Evolutionary conservation across 2,888 invertebrate species (phyloP).

Genomic region (Flabesymbios commensalis): DNA sequence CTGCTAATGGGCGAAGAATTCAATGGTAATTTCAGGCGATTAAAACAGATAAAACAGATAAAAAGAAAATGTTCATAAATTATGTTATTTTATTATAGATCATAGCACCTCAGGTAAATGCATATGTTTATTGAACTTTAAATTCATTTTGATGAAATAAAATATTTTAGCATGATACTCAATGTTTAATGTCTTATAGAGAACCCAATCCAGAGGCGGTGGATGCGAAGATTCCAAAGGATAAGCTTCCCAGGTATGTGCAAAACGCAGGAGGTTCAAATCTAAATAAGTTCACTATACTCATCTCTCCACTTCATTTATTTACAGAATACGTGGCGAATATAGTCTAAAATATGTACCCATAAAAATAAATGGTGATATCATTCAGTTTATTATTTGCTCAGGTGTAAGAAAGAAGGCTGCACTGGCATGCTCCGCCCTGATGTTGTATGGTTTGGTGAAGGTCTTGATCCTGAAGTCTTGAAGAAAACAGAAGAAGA

Average conservation of each 20-base stretch:
- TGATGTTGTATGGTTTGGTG: slow-evolving; percentile 88
- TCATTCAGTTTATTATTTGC: neutral
- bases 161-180: too few species aligned
- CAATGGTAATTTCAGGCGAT: too few species aligned
- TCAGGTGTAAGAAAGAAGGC: slow-evolving; percentile 65
- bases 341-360: neutral
- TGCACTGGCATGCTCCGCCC: slow-evolving; percentile 78
- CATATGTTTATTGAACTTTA: too few species aligned
- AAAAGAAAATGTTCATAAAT: too few species aligned
- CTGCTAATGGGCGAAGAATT: too few species aligned
- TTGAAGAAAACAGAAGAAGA: slow-evolving; percentile 69
- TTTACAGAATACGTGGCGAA: neutral
- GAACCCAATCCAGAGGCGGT: slow-evolving; percentile 69
- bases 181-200: slow-evolving; percentile 63
- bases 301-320: neutral
- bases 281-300: neutral
- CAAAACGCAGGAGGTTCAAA: neutral
- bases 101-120: too few species aligned
- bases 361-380: neutral
- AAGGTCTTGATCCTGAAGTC: slow-evolving; percentile 71
- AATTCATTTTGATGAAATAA: too few species aligned
- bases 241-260: slow-evolving; percentile 69
- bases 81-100: too few species aligned
- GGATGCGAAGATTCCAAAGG: slow-evolving; percentile 68
- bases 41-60: too few species aligned